Base-by-base conservation (phyloP, 2,888 invertebrate genomes). In the Theristus sp. region DNA sequence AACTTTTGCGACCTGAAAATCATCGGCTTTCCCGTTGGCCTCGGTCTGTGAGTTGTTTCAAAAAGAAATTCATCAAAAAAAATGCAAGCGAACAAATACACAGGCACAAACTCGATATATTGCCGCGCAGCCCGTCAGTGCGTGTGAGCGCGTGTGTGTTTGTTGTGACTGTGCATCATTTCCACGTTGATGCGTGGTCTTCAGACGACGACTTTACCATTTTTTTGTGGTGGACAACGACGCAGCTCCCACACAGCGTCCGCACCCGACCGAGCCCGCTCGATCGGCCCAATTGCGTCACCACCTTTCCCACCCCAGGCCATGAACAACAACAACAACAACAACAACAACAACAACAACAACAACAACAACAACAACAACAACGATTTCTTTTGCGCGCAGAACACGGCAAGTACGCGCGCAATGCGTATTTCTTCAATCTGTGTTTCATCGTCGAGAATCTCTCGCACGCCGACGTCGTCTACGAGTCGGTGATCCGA, bases 401-500 rank as follows among this genome's bases (percentile, higher is more conserved):
- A 49, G 49, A 49, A 24, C 49, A 62, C 26, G 54, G 59, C n/a
- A 54, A 57, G 6, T 70, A 70, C 46, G 54, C 60, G 25, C 65
- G 69, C 27, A 62, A 63, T 27, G 58, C 64, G 17, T 66, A 65
- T 59, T 65, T 64, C 29, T 73, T 71, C 64, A 70, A 73, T 61
- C 63, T 72, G 64, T 69, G 70, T 54, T 73, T 73, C 60, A 67
- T 73, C 25, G 67, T 73, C 17, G 65, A 66, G 26, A 67, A 64
- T 61, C 60, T 60, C 26, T 52, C 58, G 1, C 59, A 63, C 26
- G 60, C 57, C 26, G 72, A 72, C 38, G 65, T 64, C 56, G 66
- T 71, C 62, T 73, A 71, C 62, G 72, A 73, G 59, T 71, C 71
- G 25, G 59, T 73, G 31, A 70, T 73, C 10, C 68, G 70, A 61